These are phyloP conservation scores for Carabus problematicus DNA, from an alignment of 2,888 invertebrate genomes.

Conservation along the genomic window DNA sequence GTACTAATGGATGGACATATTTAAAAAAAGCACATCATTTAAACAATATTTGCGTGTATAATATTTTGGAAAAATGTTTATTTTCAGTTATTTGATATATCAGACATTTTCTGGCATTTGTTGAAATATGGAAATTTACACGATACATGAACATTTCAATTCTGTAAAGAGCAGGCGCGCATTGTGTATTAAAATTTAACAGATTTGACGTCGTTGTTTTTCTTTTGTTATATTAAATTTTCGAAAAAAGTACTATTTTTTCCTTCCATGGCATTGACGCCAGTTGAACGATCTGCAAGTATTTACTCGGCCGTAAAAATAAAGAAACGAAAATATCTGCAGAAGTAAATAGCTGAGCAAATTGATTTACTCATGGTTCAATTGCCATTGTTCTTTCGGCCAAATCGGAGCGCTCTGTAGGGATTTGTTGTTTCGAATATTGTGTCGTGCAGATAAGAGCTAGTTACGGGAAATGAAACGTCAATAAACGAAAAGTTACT, in stretches of 20 bases:
- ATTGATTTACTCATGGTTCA: slow-evolving; percentile 41
- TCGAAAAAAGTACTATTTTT: not conserved
- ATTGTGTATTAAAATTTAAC: too few relatives aligned
- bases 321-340: slow-evolving; percentile 38
- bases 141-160: too few relatives aligned
- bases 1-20: too few relatives aligned
- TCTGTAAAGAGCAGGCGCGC: too few relatives aligned
- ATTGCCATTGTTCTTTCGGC: slow-evolving; percentile 39
- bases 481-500: slow-evolving; percentile 22
- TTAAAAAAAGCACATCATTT: too few relatives aligned
- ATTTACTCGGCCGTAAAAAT: slow-evolving; percentile 36
- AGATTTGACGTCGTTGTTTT: too few relatives aligned
- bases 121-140: too few relatives aligned
- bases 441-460: slow-evolving; percentile 39
- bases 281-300: slow-evolving; percentile 34
- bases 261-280: slow-evolving; percentile 15
- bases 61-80: too few relatives aligned
- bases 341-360: slow-evolving; percentile 38
- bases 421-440: slow-evolving; percentile 38
- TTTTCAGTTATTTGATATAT: too few relatives aligned
- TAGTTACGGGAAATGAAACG: slow-evolving; percentile 39
- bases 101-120: too few relatives aligned
- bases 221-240: too few relatives aligned
- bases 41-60: too few relatives aligned
- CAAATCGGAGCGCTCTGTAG: slow-evolving; percentile 34